Base-by-base conservation (phyloP, 2,888 invertebrate species). In the Ennomos erosarius region DNA sequence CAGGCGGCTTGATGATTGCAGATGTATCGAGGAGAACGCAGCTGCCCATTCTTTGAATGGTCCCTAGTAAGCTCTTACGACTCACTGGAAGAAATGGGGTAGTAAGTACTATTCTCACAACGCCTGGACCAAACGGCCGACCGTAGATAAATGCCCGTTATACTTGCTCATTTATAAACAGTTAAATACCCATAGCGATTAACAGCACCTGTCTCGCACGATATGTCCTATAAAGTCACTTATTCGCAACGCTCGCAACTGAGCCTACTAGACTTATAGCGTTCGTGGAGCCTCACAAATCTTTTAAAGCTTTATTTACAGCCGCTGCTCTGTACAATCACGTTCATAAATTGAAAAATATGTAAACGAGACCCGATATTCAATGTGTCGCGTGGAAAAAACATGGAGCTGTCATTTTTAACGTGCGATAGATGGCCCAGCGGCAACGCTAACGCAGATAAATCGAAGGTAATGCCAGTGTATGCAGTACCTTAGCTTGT, bases 361-460 rank as follows among this genome's bases (percentile, higher is more conserved):
- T 87, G 86, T 85, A 84, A 87, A 87, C 83, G 83, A 80, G 59
- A 78, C 74, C 71, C 69, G 76, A 84, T 86, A 85, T 87, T 84
- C 82, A 84, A 84, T 85, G 82, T 81, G 85, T 80, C 79, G 81
- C 76, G 72, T 76, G 72, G 78, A 82, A 87, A 85, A 84, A 86
- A 87, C 88, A 86, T 83, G 84, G 78, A 76, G 82, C 81, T 83
- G 87, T 88, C 89, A 87, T 87, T 86, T 88, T 87, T 88, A 88
- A 88, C 84, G 79, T 69, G 73, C 82, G 79, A 83, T 87, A 85
- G 83, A 84, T 82, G 84, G 81, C 75, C 76, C 68, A 67, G 76
- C 73, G 75, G 72, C 72, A 70, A 74, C 75, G 79, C 75, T 81
- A 82, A 81, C 79, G 73, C 74, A 82, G 79, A 81, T 78, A 67